phyloP scores from a whole-genome alignment of 2,113 vertebrate genomes.

The Notothenia coriiceps region DNA sequence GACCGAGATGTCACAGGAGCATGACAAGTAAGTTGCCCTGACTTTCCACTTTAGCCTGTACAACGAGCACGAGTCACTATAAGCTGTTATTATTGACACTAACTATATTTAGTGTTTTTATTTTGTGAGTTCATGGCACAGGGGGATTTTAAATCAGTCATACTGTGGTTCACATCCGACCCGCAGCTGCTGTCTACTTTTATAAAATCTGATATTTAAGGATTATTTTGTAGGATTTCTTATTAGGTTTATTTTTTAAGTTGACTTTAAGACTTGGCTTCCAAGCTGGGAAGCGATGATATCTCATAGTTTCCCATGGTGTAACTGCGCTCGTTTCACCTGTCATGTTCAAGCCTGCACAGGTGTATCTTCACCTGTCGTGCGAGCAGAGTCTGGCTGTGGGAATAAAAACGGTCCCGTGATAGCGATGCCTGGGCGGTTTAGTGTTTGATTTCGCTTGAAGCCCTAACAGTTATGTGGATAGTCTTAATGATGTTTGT shows the following conservation, averaged over 20 bases:
- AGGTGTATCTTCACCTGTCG: conserved; percentile 86
- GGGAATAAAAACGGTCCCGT: conserved; percentile 58
- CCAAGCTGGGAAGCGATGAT: conserved; percentile 3
- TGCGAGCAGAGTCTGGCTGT: conserved; percentile 62
- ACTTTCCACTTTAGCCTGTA: conserved; percentile 63
- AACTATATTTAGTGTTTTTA: background rate
- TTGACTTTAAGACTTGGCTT: conserved; percentile 18
- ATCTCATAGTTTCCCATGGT: conserved; percentile 65
- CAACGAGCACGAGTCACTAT: conserved; percentile 30
- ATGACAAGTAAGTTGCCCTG: conserved; percentile 95
- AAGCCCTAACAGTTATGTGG: conserved; percentile 69
- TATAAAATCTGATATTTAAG: background rate
- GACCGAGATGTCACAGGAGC: conserved; percentile 97
- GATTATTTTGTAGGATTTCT: conserved; percentile 10
- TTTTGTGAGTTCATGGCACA: background rate
- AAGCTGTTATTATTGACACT: conserved; percentile 31
- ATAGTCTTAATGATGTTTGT: conserved; percentile 70
- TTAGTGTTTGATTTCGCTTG: conserved; percentile 73
- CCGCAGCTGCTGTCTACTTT: conserved; percentile 24
- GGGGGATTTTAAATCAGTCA: conserved; percentile 22
- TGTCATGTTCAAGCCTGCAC: conserved; percentile 84
- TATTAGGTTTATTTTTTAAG: background rate
- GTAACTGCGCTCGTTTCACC: conserved; percentile 63
- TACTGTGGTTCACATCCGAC: conserved; percentile 15
- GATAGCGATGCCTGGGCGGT: conserved; percentile 54